Evolutionary conservation across 2,888 invertebrate genomes (phyloP).

Genomic region (Leptogaster cylindrica): DNA sequence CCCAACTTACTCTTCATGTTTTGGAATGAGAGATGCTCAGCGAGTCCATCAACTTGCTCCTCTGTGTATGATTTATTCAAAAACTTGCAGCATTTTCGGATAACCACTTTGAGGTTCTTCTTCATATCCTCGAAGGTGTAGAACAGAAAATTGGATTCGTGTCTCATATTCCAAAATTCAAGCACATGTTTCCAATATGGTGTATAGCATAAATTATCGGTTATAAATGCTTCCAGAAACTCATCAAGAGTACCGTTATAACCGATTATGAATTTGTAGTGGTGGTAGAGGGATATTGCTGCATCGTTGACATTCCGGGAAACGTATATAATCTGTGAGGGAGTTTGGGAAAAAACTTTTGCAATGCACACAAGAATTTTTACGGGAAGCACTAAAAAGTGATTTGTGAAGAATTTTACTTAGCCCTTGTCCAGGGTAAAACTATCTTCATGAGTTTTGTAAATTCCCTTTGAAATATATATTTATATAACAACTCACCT

Average conservation of each 20-base stretch:
- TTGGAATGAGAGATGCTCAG: slow-evolving; percentile 1
- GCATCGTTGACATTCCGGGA: background rate
- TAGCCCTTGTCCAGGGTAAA: no score
- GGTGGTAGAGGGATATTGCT: slow-evolving; percentile 1
- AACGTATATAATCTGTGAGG: slow-evolving; percentile 11
- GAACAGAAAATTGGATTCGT: background rate
- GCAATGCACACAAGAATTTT: no score
- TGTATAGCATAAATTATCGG: background rate
- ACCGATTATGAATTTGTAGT: background rate
- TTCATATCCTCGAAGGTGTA: slow-evolving; percentile 17
- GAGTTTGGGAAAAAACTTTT: no score
- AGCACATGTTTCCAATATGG: background rate
- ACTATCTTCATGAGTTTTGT: no score
- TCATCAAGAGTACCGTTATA: background rate
- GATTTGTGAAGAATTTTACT: no score
- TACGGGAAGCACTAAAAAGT: no score
- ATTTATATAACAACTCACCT: background rate
- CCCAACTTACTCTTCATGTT: background rate
- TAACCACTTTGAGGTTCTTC: background rate
- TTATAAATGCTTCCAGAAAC: slow-evolving; percentile 9
- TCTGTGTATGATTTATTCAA: background rate
- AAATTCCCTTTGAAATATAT: no score
- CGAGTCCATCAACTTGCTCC: background rate
- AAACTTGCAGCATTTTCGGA: background rate
- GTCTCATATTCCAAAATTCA: slow-evolving; percentile 3